These are phyloP conservation scores for Halotydeus destructor DNA, from an alignment of 1,140 invertebrate genomes.

Conservation along the genomic window DNA sequence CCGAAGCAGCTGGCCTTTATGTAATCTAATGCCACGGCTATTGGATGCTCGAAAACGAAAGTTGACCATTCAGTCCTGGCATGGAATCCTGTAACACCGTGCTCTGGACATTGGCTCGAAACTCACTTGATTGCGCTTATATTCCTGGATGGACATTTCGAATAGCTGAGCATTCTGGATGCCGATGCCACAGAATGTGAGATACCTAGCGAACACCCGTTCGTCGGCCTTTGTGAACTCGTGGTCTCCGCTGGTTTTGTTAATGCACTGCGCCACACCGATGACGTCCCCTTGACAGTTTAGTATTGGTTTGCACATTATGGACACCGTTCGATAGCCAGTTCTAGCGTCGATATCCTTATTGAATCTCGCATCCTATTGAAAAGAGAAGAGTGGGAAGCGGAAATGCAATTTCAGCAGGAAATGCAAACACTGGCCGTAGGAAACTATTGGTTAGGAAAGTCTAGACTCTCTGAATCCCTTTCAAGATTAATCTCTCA, in stretches of 20 bases:
- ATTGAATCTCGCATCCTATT: conserved; percentile 60
- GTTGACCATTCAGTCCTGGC: too few relatives aligned
- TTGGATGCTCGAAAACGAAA: too few relatives aligned
- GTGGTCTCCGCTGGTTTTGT: conserved; percentile 66
- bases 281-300: conserved; percentile 88
- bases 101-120: too few relatives aligned
- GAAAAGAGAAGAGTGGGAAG: conserved; percentile 2
- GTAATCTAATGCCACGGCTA: too few relatives aligned
- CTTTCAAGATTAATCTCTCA: too few relatives aligned
- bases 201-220: conserved; percentile 47
- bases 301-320: conserved; percentile 84
- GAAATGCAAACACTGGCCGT: too few relatives aligned
- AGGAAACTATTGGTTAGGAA: too few relatives aligned
- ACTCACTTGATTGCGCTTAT: conserved; percentile 68
- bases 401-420: conserved; percentile 12
- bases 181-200: conserved; percentile 90
- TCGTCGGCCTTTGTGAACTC: conserved; percentile 74
- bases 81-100: too few relatives aligned
- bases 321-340: conserved; percentile 71
- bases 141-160: conserved; percentile 78
- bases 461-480: too few relatives aligned
- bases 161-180: conserved; percentile 92
- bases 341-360: conserved; percentile 71
- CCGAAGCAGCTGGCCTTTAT: too few relatives aligned
- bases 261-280: conserved; percentile 89